Evolutionary conservation across 2,797 vertebrate species (phyloP).

Genomic region (Acanthis flammea): DNA sequence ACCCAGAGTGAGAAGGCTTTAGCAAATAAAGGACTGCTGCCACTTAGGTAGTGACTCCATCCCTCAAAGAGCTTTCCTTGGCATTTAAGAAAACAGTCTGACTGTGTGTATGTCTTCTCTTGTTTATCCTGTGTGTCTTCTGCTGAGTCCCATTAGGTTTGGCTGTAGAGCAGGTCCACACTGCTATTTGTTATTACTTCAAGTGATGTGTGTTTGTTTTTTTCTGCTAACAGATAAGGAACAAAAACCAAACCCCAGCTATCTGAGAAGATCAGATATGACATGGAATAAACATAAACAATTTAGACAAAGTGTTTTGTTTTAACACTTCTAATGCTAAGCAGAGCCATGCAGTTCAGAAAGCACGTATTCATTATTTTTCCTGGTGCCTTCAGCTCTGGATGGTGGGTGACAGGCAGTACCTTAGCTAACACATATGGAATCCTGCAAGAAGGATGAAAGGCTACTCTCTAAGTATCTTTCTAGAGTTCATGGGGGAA

Average conservation of each 20-base stretch:
- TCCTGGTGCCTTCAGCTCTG: neutral
- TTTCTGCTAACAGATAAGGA: neutral
- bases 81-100: neutral
- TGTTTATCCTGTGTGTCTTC: neutral
- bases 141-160: neutral
- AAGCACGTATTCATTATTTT: neutral
- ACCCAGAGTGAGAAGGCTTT: neutral
- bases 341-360: neutral
- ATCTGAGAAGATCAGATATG: neutral
- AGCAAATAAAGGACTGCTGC: neutral
- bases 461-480: neutral
- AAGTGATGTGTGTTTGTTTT: neutral
- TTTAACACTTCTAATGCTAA: neutral
- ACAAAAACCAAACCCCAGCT: neutral
- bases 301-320: neutral
- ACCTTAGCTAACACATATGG: neutral
- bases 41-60: neutral
- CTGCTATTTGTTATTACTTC: neutral
- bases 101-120: neutral
- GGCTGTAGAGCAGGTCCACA: neutral
- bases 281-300: neutral
- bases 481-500: neutral
- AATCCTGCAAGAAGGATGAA: neutral
- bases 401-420: neutral
- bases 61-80: neutral